phyloP scores from a whole-genome alignment of 2,797 vertebrate species.

The Tapera naevia region DNA sequence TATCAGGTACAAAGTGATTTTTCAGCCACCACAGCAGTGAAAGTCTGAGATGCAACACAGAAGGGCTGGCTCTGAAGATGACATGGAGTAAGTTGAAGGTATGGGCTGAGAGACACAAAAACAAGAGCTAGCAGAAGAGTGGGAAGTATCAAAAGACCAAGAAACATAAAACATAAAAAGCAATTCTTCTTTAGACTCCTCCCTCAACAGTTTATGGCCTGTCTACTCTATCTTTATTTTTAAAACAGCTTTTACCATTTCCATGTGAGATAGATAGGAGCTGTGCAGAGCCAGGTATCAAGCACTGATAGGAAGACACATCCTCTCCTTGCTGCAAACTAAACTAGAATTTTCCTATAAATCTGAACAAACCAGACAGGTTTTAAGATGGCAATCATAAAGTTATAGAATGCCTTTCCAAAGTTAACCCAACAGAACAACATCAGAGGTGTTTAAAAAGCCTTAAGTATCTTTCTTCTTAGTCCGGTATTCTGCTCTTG shows the following conservation, averaged over 20 bases:
- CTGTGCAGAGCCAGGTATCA: background rate
- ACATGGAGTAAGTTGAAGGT: background rate
- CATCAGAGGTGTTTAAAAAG: background rate
- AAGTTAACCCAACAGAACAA: background rate
- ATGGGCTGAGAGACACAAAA: background rate
- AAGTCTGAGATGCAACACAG: background rate
- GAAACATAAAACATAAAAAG: background rate
- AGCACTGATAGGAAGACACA: background rate
- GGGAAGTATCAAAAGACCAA: background rate
- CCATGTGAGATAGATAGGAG: background rate
- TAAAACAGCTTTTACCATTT: background rate
- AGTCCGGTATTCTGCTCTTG: background rate
- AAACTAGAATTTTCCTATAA: background rate
- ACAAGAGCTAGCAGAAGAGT: background rate
- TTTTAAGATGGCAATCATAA: background rate
- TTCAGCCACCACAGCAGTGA: background rate
- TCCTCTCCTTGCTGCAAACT: background rate
- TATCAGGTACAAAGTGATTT: background rate
- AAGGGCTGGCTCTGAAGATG: background rate
- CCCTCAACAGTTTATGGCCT: background rate
- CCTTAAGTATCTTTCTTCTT: background rate
- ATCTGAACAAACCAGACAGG: background rate
- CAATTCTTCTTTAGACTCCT: background rate
- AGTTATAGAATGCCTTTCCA: background rate
- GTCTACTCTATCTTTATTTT: background rate